phyloP scores from a whole-genome alignment of 2,888 invertebrate species.

The Falcaria lacertinaria region DNA sequence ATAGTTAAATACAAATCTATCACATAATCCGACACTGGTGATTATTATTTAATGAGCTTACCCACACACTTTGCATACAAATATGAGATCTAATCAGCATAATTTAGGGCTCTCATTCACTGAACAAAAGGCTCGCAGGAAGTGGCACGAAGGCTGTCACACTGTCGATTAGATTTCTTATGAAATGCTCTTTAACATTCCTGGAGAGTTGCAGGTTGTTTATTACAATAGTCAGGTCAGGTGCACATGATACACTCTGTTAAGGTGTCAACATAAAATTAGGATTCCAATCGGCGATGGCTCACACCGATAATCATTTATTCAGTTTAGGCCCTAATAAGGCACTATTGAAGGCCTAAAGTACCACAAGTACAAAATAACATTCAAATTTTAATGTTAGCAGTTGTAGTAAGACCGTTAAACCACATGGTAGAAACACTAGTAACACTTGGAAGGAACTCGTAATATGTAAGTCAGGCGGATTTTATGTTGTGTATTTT shows the following conservation, averaged over 20 bases:
- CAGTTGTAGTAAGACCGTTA: no score
- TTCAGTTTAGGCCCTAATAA: no score
- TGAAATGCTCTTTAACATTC: background rate
- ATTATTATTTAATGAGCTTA: no score
- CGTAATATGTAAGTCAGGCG: constrained; percentile 14
- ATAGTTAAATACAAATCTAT: no score
- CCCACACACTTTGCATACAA: no score
- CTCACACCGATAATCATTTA: background rate
- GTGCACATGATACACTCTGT: background rate
- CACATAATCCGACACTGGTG: no score
- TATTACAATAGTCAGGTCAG: background rate
- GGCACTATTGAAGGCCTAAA: no score
- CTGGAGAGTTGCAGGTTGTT: background rate
- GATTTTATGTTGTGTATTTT: constrained; percentile 29
- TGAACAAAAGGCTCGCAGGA: constrained; percentile 19
- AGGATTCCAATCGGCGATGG: background rate
- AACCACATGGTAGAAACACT: no score
- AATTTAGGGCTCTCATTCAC: background rate
- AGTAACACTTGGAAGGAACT: no score
- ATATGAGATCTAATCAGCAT: no score
- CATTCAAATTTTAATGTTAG: no score
- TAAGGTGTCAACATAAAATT: background rate
- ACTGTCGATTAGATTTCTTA: background rate
- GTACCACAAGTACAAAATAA: no score
- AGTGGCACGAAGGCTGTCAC: constrained; percentile 21